These are phyloP conservation scores for Solenopsis fugax DNA, from an alignment of 1,140 invertebrate species.

Conservation along the genomic window DNA sequence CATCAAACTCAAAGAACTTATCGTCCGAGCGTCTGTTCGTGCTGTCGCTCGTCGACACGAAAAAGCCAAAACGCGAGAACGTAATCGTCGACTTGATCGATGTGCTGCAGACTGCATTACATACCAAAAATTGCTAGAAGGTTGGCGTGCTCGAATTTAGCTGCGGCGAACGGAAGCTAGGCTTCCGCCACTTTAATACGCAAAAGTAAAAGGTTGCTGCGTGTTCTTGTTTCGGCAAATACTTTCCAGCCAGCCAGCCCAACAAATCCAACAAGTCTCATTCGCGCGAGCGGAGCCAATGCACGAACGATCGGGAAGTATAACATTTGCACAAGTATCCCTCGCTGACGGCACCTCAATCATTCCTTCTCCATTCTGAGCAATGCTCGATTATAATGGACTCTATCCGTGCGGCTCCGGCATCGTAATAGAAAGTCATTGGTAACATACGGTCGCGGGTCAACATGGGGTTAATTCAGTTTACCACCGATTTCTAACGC, in stretches of 20 bases:
- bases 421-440: conserved; percentile 78
- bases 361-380: not conserved
- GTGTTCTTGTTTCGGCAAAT: conserved; percentile 48
- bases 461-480: conserved; percentile 80
- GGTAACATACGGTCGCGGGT: conserved; percentile 77
- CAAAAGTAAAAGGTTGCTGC: conserved; percentile 42
- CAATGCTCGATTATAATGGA: conserved; percentile 62
- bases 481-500: conserved; percentile 78
- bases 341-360: conserved; percentile 17
- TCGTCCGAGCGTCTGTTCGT: conserved; percentile 58
- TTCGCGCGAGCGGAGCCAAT: not conserved
- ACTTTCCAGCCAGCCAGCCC: not conserved
- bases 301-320: not conserved
- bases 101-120: conserved; percentile 58
- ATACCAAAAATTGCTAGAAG: conserved; percentile 58
- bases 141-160: conserved; percentile 54
- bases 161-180: conserved; percentile 52
- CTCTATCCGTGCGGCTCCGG: conserved; percentile 4
- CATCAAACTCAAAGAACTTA: conserved; percentile 57
- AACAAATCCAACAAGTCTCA: conserved; percentile 25
- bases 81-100: conserved; percentile 60
- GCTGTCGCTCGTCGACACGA: conserved; percentile 61
- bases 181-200: conserved; percentile 49
- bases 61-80: conserved; percentile 63
- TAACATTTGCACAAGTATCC: conserved; percentile 48